Evolutionary conservation across 1,140 invertebrate species (phyloP), one percentile per base, ranked within the genome.

Genomic region (Aphelenchoides besseyi): DNA sequence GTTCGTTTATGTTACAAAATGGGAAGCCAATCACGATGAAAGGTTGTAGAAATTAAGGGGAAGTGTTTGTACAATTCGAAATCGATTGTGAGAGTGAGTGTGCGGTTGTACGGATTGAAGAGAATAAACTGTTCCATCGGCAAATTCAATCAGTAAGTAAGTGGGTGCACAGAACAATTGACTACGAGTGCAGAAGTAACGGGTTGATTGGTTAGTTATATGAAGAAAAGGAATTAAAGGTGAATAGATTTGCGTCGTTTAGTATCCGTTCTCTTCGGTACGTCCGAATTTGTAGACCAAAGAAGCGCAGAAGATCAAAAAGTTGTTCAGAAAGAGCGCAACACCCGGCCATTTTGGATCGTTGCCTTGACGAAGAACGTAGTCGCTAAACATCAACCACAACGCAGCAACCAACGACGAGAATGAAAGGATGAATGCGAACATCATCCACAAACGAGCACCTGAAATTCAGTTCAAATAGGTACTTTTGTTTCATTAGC

Each of bases 371-470:
- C 53, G 35, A n/a, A 82, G 76, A 29, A 83, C 81, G 0, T 89
- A 89, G 55, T 84, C 83, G n/a, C 86, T 91, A 87, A 97, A 95
- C 69, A 98, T 88, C 74, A 98, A 93, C 94, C 94, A 97, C 79
- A 92, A 91, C 9, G 94, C 90, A 28, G 93, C 94, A 82, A 98
- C 96, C 8, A 98, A 89, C 1, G 94, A 90, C 0, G 92, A 92
- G 87, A 99, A 98, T 66, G 93, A 93, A 78, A 98, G 89, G 0
- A 98, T 90, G 87, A 98, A 97, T 2, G 95, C 96, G 57, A 95
- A 86, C 83, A 98, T 96, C 0, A 99, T 87, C 94, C 95, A 98
- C n/a, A 93, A 89, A 70, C 92, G 88, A 16, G 94, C 92, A 57
- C 93, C 93, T 85, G 71, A 29, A 83, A 73, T 16, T 64, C 0